phyloP scores from a whole-genome alignment of 2,888 invertebrate species.

The Pterostichus niger region DNA sequence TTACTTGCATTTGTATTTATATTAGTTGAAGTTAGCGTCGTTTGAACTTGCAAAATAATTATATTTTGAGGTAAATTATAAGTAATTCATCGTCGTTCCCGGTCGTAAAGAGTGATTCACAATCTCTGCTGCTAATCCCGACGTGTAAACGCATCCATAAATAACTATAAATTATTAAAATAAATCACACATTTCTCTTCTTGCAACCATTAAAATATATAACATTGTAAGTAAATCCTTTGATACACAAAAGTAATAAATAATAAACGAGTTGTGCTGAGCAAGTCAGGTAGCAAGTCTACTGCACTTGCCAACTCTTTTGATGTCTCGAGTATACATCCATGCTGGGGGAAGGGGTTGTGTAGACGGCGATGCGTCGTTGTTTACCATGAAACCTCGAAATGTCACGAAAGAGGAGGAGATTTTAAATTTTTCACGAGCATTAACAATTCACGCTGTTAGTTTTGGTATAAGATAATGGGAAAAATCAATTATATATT shows the following conservation, averaged over 20 bases:
- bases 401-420: constrained; percentile 63
- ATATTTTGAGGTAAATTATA: too few species aligned
- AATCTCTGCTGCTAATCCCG: background rate
- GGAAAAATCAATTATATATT: constrained; percentile 64
- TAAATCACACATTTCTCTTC: constrained; percentile 24
- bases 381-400: constrained; percentile 61
- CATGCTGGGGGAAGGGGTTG: background rate
- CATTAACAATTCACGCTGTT: constrained; percentile 57
- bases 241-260: constrained; percentile 40
- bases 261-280: background rate
- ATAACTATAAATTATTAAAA: constrained; percentile 48
- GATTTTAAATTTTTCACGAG: constrained; percentile 57
- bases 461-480: constrained; percentile 65
- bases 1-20: too few species aligned
- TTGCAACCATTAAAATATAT: constrained; percentile 39
- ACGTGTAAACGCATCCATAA: constrained; percentile 26
- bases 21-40: too few species aligned
- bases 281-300: constrained; percentile 3
- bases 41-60: too few species aligned
- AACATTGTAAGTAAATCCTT: constrained; percentile 51
- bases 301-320: constrained; percentile 46
- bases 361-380: constrained; percentile 31
- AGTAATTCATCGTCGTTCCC: background rate
- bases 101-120: constrained; percentile 6
- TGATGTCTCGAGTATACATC: constrained; percentile 16